Evolutionary conservation across 2,113 vertebrate genomes (phyloP).

Genomic region (Ploceus nigricollis): DNA sequence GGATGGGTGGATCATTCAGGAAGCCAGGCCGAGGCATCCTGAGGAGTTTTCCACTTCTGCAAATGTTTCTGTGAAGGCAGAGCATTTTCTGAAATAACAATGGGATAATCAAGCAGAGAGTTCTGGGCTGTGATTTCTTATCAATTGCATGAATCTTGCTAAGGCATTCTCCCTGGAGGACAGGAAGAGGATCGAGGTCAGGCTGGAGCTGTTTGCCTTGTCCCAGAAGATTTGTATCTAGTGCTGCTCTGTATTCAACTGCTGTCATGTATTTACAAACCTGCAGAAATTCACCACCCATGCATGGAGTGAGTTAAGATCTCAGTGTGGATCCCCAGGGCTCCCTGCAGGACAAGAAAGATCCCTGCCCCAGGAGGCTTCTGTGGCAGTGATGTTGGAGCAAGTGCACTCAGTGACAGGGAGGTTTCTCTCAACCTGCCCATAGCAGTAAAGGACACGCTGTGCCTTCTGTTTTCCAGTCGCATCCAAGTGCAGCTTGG

Average conservation of each 20-base stretch:
- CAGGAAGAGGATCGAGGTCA: background rate
- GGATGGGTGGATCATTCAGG: background rate
- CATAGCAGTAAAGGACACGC: background rate
- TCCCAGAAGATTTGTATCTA: background rate
- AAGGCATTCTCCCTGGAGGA: background rate
- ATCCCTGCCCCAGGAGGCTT: background rate
- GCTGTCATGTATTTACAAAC: background rate
- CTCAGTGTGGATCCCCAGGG: background rate
- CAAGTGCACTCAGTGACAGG: rapidly evolving
- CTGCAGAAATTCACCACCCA: background rate
- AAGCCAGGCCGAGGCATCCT: background rate
- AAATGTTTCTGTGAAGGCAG: background rate
- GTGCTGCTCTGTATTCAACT: no score
- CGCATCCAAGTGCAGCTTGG: conserved; percentile 9
- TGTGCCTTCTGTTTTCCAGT: background rate
- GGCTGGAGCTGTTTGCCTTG: background rate
- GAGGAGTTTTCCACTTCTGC: background rate
- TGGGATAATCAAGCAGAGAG: rapidly evolving
- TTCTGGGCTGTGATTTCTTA: background rate
- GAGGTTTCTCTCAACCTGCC: background rate
- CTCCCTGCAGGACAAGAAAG: background rate
- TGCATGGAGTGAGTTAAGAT: background rate
- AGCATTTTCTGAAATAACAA: background rate
- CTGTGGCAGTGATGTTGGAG: rapidly evolving
- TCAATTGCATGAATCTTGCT: background rate